Conservation (phyloP, 2,797 vertebrate genomes). For the Anguilla anguilla region DNA sequence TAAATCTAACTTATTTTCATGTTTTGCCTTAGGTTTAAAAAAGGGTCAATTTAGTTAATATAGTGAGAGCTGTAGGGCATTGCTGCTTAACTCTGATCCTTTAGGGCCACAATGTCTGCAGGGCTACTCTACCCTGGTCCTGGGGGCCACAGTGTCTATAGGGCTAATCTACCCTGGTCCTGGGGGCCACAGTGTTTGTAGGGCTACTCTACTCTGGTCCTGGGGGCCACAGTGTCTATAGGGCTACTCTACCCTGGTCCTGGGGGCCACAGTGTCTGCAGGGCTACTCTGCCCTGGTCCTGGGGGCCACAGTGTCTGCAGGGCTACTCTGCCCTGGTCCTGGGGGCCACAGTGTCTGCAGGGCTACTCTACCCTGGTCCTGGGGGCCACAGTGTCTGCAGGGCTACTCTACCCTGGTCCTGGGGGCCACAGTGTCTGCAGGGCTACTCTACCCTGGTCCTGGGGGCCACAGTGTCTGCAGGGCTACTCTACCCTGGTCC, state of each 20-base stretch:
- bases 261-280: background rate
- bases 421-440: background rate
- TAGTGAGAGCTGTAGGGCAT: slow-evolving; percentile 68
- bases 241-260: background rate
- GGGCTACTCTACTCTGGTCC: no score
- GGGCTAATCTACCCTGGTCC: no score
- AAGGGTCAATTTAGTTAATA: slow-evolving; percentile 64
- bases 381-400: background rate
- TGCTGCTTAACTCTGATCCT: background rate
- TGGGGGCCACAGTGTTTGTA: no score
- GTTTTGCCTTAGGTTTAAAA: slow-evolving; percentile 44
- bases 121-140: background rate
- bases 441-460: background rate
- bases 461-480: background rate
- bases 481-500: background rate
- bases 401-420: no score
- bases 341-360: background rate
- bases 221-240: background rate
- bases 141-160: background rate
- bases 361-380: background rate
- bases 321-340: no score
- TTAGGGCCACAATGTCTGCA: background rate
- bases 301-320: no score
- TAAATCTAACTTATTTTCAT: slow-evolving; percentile 86
- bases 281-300: background rate